Evolutionary conservation across 2,113 vertebrate species (phyloP), one percentile per base, ranked within the genome.

Genomic region (Phainopepla nitens): DNA sequence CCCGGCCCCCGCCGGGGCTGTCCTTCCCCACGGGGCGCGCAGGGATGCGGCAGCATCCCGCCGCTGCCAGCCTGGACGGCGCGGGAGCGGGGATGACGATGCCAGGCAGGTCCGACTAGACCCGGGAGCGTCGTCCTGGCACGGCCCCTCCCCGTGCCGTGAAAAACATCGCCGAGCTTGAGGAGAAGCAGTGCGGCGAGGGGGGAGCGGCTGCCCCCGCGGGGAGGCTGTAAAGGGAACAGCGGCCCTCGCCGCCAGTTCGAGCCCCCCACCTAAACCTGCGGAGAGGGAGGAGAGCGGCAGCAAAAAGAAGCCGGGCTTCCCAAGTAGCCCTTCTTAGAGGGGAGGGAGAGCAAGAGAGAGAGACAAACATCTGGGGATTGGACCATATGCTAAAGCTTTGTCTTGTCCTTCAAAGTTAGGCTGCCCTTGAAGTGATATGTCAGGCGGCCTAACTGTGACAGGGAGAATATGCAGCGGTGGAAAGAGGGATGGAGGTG

Each of bases 401-500:
- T 98, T 98, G 98, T 99, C 98, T 99, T 98, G 99, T 99, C 99
- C 99, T 99, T 99, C 99, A 99, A 99, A 99, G 98, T 99, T 99
- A 98, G 98, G 97, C 98, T 99, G 99, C 98, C 99, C 99, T 99
- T 99, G 99, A 98, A 97, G 98, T 98, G 98, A 99, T 98, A 98
- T 98, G 98, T 99, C 99, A 99, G 98, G 98, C 98, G 98, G 98
- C 96, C 98, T 96, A 92, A 97, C 94, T 95, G 98, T 98, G 99
- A 98, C 98, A 98, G 96, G 87, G 97, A 98, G 97, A 96, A 83
- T 93, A 97, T 90, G 90, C 47, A 93, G 94, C 66, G 66, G 64
- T 53, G 75, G 58, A 89, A 61, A 87, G 70, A 75, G 54, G 84
- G 54, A 86, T 94, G 87, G 89, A 80, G 84, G 94, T 36, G 35